phyloP scores from a whole-genome alignment of 2,888 invertebrate species.

The Notodonta dromedarius region DNA sequence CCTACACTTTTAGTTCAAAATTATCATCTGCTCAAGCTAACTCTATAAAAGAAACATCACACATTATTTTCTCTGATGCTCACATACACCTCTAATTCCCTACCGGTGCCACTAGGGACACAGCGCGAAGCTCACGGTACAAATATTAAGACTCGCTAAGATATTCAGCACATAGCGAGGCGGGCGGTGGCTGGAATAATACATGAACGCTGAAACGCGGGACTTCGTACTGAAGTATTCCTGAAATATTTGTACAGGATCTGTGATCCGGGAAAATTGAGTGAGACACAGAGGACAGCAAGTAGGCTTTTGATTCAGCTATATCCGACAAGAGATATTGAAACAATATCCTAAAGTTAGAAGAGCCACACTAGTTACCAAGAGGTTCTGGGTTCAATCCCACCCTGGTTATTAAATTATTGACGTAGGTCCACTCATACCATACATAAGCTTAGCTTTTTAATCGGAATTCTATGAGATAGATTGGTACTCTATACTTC shows the following conservation, averaged over 20 bases:
- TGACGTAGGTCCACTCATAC: no score
- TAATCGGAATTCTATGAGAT: no score
- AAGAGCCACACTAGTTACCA: no score
- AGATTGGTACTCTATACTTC: no score
- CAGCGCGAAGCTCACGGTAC: constrained; percentile 33
- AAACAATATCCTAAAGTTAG: no score
- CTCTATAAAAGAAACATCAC: neutral
- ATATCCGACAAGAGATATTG: no score
- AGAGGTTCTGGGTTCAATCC: no score
- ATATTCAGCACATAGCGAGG: constrained; percentile 36
- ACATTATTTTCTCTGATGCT: neutral
- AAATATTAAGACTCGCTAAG: constrained; percentile 43
- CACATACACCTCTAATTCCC: constrained; percentile 33
- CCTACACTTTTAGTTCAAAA: no score
- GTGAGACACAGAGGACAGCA: no score
- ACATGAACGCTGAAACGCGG: constrained; percentile 21
- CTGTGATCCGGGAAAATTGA: constrained; percentile 15
- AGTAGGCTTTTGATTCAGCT: no score
- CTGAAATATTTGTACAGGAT: neutral
- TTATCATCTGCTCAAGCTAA: constrained; percentile 1
- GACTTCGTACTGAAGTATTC: constrained; percentile 1
- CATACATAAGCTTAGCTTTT: no score
- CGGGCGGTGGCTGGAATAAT: constrained; percentile 38
- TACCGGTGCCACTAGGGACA: constrained; percentile 27
- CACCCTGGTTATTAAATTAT: no score